These are phyloP conservation scores for Phanerotoma sp. DNA, from an alignment of 2,888 invertebrate genomes.

Conservation along the genomic window DNA sequence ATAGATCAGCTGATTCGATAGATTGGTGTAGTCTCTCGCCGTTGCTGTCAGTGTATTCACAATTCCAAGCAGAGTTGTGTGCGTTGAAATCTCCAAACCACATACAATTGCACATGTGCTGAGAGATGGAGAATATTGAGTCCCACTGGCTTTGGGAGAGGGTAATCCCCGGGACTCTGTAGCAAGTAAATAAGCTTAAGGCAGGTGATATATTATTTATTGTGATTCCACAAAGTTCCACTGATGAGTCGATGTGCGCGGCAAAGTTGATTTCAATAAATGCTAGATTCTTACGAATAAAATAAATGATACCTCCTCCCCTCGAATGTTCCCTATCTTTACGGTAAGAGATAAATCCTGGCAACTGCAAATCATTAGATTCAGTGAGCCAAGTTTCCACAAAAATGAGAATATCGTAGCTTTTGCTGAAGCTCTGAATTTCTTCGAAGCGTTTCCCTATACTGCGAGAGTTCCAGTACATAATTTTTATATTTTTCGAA, in stretches of 20 bases:
- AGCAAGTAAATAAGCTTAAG: conserved; percentile 1
- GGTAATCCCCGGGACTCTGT: background rate
- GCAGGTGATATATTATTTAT: conserved; percentile 1
- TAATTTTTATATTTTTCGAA: too few species aligned
- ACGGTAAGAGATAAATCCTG: background rate
- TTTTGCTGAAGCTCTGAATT: too few species aligned
- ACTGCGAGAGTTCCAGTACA: too few species aligned
- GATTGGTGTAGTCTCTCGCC: conserved; percentile 10
- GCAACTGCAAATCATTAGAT: background rate
- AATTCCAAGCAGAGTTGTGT: conserved; percentile 21
- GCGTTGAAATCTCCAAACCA: conserved; percentile 18
- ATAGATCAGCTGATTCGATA: conserved; percentile 8
- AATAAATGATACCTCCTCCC: conserved; percentile 8
- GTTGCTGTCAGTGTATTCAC: conserved; percentile 8
- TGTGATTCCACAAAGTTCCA: conserved; percentile 7
- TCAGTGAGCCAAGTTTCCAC: conserved; percentile 8
- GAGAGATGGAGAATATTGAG: background rate
- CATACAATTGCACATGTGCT: background rate
- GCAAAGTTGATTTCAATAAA: conserved; percentile 1
- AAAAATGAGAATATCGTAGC: conserved; percentile 4
- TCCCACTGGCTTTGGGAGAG: conserved; percentile 4
- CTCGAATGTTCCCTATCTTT: conserved; percentile 5
- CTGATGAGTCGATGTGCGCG: background rate
- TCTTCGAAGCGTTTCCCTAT: too few species aligned
- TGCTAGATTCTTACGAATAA: conserved; percentile 4